phyloP scores from a whole-genome alignment of 2,113 vertebrate species.

The Albula goreensis region DNA sequence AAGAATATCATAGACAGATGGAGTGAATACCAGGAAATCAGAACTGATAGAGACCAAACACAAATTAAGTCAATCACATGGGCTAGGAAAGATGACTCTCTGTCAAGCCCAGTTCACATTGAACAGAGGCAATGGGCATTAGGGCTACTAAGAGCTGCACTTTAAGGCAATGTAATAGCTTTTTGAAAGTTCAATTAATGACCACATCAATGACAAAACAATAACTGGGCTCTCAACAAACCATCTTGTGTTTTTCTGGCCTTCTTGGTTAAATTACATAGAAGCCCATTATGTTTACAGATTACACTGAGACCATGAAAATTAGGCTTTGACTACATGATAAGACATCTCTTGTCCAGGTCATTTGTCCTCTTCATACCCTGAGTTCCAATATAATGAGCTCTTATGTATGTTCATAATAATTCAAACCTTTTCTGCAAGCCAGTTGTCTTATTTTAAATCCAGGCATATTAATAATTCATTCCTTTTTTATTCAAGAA shows the following conservation, averaged over 20 bases:
- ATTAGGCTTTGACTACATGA: neutral
- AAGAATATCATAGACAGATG: conserved; percentile 9
- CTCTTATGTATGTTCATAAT: neutral
- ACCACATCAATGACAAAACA: neutral
- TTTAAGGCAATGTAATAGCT: neutral
- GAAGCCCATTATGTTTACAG: neutral
- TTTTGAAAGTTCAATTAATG: neutral
- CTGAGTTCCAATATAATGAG: neutral
- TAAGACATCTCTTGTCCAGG: neutral
- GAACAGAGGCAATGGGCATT: neutral
- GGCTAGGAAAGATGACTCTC: neutral
- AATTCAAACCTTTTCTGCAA: neutral
- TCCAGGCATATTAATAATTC: conserved; percentile 28
- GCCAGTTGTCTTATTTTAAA: conserved; percentile 19
- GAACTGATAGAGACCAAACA: neutral
- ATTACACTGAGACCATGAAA: neutral
- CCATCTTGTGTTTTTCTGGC: neutral
- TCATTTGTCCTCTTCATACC: neutral
- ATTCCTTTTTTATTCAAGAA: conserved; percentile 24
- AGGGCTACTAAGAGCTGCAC: neutral
- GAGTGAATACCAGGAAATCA: conserved; percentile 22
- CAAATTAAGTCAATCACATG: neutral
- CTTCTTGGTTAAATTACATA: neutral
- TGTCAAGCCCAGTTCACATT: conserved; percentile 5
- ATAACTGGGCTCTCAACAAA: neutral